These are phyloP conservation scores for Athalia circularis DNA, from an alignment of 2,888 invertebrate genomes.

Conservation along the genomic window DNA sequence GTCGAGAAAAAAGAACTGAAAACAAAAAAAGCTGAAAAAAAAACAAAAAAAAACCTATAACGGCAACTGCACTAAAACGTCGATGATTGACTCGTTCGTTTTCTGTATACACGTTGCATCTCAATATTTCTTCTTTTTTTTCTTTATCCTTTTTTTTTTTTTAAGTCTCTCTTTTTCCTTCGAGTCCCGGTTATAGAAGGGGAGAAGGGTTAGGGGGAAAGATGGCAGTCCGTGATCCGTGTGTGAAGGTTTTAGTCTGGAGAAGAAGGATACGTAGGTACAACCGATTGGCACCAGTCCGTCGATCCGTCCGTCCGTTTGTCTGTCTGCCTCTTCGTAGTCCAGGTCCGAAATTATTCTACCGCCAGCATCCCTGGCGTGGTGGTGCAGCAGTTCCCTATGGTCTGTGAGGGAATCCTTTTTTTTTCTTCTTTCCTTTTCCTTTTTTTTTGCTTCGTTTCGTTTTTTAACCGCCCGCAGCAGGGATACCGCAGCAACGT, in stretches of 20 bases:
- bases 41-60: too few relatives aligned
- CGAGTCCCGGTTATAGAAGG: too few relatives aligned
- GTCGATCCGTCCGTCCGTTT: too few relatives aligned
- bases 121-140: not conserved
- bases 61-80: too few relatives aligned
- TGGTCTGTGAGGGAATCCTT: constrained; percentile 12
- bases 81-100: too few relatives aligned
- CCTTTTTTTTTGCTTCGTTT: not conserved
- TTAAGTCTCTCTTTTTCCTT: not conserved
- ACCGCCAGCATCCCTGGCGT: too few relatives aligned
- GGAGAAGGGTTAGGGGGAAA: too few relatives aligned
- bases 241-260: too few relatives aligned
- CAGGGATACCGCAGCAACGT: constrained; percentile 34
- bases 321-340: not conserved
- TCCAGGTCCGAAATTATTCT: not conserved
- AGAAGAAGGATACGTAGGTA: too few relatives aligned
- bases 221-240: constrained; percentile 1
- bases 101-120: too few relatives aligned
- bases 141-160: not conserved
- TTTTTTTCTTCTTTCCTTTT: not conserved
- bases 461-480: constrained; percentile 11
- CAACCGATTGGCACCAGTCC: too few relatives aligned
- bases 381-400: not conserved
- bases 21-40: not conserved
- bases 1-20: not conserved